Evolutionary conservation across 2,888 invertebrate genomes (phyloP), one percentile per base, ranked within the genome.

Genomic region (Psylliodes chrysocephalus): DNA sequence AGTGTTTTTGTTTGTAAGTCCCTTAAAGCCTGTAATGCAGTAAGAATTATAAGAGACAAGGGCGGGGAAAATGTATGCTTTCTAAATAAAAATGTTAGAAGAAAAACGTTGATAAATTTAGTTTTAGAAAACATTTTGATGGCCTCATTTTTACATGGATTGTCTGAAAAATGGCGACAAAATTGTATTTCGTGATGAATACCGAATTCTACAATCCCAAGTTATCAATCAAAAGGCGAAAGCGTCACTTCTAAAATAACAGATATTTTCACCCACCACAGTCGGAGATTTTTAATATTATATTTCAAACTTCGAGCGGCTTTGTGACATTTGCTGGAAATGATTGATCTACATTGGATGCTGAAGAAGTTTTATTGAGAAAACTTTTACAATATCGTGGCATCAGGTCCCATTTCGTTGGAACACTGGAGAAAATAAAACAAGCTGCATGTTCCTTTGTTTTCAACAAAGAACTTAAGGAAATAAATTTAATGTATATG

Each of bases 381-480:
- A 68, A 68, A 68, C 55, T 68, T 68, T 66, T 53, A 64, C 68
- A 68, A 68, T 68, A 66, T 64, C 64, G 59, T 51, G 59, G 60
- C 54, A 57, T 61, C 53, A 46, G 63, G 52, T 33, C 55, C 52
- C 42, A 63, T 60, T 60, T 60, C 33, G n/a, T 15, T 3, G 5
- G 30, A 35, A 15, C 4, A n/a, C n/a, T 10, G 12, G 40, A 46
- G 22, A 28, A 54, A 42, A 54, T 61, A 52, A 60, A 60, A 60
- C 30, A 42, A 1, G 7, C 17, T 42, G 17, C 42, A 18, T 42
- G 42, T 42, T 42, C 42, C 18, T 42, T 42, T 42, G 42, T 42
- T 42, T 42, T 38, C 15, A 14, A 18, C 8, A 18, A 18, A 42
- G 17, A 17, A 42, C 17, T 1, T 18, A 10, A 17, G 18, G 18